Evolutionary conservation across 1,140 invertebrate genomes (phyloP).

Genomic region (Drosophila erecta): DNA sequence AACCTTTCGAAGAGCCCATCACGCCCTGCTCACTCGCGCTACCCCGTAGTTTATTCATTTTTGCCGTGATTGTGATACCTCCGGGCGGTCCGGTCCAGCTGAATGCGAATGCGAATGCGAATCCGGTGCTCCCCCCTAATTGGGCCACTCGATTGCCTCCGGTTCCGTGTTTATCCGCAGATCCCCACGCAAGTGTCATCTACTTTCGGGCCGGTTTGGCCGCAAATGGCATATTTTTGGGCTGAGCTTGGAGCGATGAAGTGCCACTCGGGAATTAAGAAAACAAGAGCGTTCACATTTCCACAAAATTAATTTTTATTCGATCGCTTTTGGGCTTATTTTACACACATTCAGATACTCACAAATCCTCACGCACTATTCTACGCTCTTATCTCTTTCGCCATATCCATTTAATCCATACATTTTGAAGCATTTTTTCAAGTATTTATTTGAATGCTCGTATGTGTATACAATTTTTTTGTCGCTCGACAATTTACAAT

Average conservation of each 20-base stretch:
- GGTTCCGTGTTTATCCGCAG: background rate
- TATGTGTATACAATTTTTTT: slow-evolving; percentile 37
- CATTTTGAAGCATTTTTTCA: background rate
- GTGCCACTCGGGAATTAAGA: background rate
- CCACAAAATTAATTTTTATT: slow-evolving; percentile 51
- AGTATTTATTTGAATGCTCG: slow-evolving; percentile 32
- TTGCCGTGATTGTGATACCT: slow-evolving; percentile 5
- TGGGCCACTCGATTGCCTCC: slow-evolving; percentile 34
- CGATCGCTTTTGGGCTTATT: slow-evolving; percentile 39
- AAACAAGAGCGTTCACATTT: slow-evolving; percentile 12
- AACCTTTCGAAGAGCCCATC: background rate
- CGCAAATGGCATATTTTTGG: slow-evolving; percentile 21
- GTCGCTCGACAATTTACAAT: slow-evolving; percentile 51
- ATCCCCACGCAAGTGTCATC: background rate
- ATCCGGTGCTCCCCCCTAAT: slow-evolving; percentile 13
- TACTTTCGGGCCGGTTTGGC: slow-evolving; percentile 22
- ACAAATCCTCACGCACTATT: slow-evolving; percentile 16
- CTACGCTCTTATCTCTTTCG: slow-evolving; percentile 5
- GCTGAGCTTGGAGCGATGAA: background rate
- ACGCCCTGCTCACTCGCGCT: background rate
- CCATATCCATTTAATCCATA: slow-evolving; percentile 28
- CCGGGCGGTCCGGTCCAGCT: slow-evolving; percentile 1
- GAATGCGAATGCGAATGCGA: background rate
- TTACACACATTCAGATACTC: slow-evolving; percentile 40
- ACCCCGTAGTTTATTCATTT: slow-evolving; percentile 1